Evolutionary conservation across 2,797 vertebrate species (phyloP), one percentile per base, ranked within the genome.

Genomic region (Enteromius paludinosus): DNA sequence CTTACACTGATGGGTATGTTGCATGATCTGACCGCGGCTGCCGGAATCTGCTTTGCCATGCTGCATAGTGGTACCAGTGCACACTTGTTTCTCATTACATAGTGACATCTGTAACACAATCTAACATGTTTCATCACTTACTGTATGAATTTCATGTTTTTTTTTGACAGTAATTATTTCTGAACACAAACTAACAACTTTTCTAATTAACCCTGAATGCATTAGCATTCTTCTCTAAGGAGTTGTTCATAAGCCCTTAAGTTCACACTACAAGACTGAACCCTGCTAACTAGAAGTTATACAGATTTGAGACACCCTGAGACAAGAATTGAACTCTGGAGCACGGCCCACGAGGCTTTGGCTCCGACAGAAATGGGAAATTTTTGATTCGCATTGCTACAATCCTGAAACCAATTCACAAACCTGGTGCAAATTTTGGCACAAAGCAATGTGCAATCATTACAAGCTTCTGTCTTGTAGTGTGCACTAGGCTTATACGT

Each of bases 1-100:
- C 97, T 91, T 97, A 95, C 96, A 93, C 91, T 94, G 97, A 99
- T 93, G 97, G 98, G 98, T 99, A 99, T 94, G 98, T 98, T 91
- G 91, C 92, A 94, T 91, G 92, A 89, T 92, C 91, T 87, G 89
- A 91, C 78, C 87, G 84, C 87, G 86, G 74, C 89, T 90, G 79
- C 69, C 78, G 72, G 65, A 84, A 87, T 92, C 91, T 90, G 92
- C 92, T 92, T 92, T 92, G 90, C 92, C 87, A 90, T 91, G 90
- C 88, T 81, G 90, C 90, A 87, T 87, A 81, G 83, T 85, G 78
- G 82, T 79, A 86, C 80, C 47, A 49, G 61, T 68, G 38, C 77
- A 65, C 61, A 69, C 54, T 86, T 43, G 38, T 41, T 76, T 38
- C n/a, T 41, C 75, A 79, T 73, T 75, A 43, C 69, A 68, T 74